Evolutionary conservation across 2,113 vertebrate species (phyloP), one percentile per base, ranked within the genome.

Genomic region (Polypterus senegalus): DNA sequence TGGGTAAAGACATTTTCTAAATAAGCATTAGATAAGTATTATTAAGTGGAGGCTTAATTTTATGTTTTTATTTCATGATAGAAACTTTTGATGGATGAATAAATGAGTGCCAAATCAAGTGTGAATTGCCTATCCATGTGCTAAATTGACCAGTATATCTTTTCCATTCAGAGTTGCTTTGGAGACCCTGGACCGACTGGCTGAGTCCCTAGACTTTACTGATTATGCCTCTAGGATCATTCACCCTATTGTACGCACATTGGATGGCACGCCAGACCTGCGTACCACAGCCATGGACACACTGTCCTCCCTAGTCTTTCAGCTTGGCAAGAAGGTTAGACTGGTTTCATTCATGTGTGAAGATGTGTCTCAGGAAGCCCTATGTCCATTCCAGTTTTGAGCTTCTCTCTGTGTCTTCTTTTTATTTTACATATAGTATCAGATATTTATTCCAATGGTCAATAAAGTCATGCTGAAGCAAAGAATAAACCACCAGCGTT

Each of bases 371-470:
- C 27, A 27, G 27, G 27, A 27, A 27, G 27, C 27, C 27, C 27
- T 27, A 27, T 27, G 2, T 27, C 27, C 27, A 27, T 27, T 27
- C 27, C 27, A 27, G 27, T 27, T 27, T 27, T 27, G 27, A 27
- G 27, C 27, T 27, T 27, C 52, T 44, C 4, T 60, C 48, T n/a
- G 9, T 63, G 54, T 27, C 8, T 69, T 59, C 7, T 58, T 54
- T 49, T 72, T 62, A 7, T 27, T 63, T 79, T 65, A 48, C 74
- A 3, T 70, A n/a, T 69, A 99, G 96, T 99, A 97, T 73, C 95
- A 98, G 63, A 98, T 99, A 74, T 99, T 99, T 74, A 97, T 99
- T 61, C 95, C 96, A 0, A 99, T 99, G 96, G 96, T 99, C 74
- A 97, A 97, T 73, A 99, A 99, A 79, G 94, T 98, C 52, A 87